Evolutionary conservation across 1,140 invertebrate species (phyloP), one percentile per base, ranked within the genome.

Genomic region (Campoletis sonorensis): DNA sequence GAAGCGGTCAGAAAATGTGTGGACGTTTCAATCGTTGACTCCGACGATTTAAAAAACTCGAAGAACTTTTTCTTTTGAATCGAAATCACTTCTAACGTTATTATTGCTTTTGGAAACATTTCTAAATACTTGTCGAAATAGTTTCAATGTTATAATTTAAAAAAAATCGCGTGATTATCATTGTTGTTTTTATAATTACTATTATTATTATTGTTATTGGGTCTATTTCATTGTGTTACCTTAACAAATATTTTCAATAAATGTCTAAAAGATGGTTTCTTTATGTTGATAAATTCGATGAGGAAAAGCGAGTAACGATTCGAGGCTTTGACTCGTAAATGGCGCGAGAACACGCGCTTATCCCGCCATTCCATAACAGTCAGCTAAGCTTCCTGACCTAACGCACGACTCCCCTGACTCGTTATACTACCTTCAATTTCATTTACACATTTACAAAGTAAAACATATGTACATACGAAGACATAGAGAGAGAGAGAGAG

Each of bases 351-450:
- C 70, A 49, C 70, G 45, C 70, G 70, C 30, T 71, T 54, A 27
- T 49, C 45, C 16, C 33, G 7, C 26, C 26, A 5, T 23, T 18
- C 26, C 26, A 30, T 70, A 54, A 21, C 45, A 30, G 75, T 58
- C 18, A 67, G 76, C 58, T 67, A 77, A 37, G 77, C 78, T 75
- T 84, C 83, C 80, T 84, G 80, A 84, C 80, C 80, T 84, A 84
- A 82, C 80, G 78, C 78, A 81, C 78, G 70, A 61, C 61, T 81
- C 72, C 58, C 72, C 18, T 23, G 40, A 58, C 61, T 78, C 45
- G 40, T 79, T 76, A 37, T 21, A 54, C 51, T 54, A 54, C 51
- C 51, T 54, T 21, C 73, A 83, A 73, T 83, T 80, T 83, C 82
- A 83, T 80, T 83, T 64, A 73, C 79, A 68, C 72, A 58, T 75